Conservation (phyloP, 2,797 vertebrate genomes). For the Champsocephalus gunnari region DNA sequence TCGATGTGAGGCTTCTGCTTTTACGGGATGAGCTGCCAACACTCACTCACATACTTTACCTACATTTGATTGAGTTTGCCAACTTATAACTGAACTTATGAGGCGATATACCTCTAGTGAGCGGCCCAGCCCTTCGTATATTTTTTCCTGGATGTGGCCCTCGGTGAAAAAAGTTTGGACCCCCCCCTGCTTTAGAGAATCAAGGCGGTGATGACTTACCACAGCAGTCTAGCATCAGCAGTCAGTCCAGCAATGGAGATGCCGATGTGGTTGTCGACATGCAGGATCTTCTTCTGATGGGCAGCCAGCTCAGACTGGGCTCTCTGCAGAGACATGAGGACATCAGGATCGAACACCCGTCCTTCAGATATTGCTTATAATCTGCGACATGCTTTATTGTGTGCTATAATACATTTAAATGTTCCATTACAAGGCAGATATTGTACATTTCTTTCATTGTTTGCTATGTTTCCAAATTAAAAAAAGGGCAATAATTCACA, state of each 20-base stretch:
- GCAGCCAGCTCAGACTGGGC: slow-evolving; percentile 98
- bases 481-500: not conserved
- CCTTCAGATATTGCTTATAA: not conserved
- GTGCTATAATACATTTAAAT: not conserved
- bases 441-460: not conserved
- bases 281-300: slow-evolving; percentile 98
- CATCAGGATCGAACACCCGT: not conserved
- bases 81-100: too few relatives aligned
- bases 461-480: not conserved
- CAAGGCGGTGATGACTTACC: slow-evolving; percentile 78
- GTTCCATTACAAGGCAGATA: not conserved
- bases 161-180: too few relatives aligned
- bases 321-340: slow-evolving; percentile 82
- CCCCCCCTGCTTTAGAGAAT: not conserved
- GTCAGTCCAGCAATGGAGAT: slow-evolving; percentile 98
- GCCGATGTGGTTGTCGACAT: slow-evolving; percentile 97
- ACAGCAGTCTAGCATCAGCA: slow-evolving; percentile 94
- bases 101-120: too few relatives aligned
- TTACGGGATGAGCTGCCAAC: too few relatives aligned
- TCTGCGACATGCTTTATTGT: not conserved
- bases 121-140: too few relatives aligned
- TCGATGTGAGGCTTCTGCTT: too few relatives aligned
- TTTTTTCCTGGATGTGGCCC: too few relatives aligned
- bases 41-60: too few relatives aligned
- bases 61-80: too few relatives aligned